Evolutionary conservation across 1,140 invertebrate species (phyloP).

Genomic region (Globodera ellingtonae): DNA sequence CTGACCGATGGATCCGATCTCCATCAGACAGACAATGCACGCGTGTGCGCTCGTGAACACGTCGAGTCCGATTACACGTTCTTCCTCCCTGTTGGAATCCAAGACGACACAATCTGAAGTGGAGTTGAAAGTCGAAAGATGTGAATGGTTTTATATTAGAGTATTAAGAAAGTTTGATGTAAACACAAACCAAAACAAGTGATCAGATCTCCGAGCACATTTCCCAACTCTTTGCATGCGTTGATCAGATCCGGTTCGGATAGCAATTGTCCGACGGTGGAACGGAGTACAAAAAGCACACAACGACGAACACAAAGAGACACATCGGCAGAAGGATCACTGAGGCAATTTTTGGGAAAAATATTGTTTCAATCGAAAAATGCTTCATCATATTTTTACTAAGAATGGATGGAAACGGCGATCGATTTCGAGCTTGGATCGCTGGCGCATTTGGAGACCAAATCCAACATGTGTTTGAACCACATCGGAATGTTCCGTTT

Average conservation of each 20-base stretch:
- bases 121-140: neutral
- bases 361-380: too few relatives aligned
- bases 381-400: neutral
- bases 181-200: slow-evolving; percentile 76
- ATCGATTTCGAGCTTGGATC: neutral
- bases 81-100: slow-evolving; percentile 53
- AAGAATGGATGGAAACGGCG: neutral
- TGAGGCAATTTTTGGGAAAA: slow-evolving; percentile 74
- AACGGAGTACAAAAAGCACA: slow-evolving; percentile 89
- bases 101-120: slow-evolving; percentile 49
- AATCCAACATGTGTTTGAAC: slow-evolving; percentile 83
- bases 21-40: slow-evolving; percentile 80
- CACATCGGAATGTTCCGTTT: slow-evolving; percentile 85
- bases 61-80: slow-evolving; percentile 59
- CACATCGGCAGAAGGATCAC: slow-evolving; percentile 76
- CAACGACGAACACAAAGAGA: slow-evolving; percentile 91
- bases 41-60: slow-evolving; percentile 59
- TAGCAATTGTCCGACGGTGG: slow-evolving; percentile 86
- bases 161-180: too few relatives aligned
- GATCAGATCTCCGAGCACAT: slow-evolving; percentile 89
- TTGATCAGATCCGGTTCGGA: slow-evolving; percentile 93
- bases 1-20: slow-evolving; percentile 74
- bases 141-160: too few relatives aligned
- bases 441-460: slow-evolving; percentile 73
- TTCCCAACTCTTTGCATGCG: slow-evolving; percentile 89